These are phyloP conservation scores for Xenentodon cancila DNA, from an alignment of 2,797 vertebrate genomes.

Conservation along the genomic window DNA sequence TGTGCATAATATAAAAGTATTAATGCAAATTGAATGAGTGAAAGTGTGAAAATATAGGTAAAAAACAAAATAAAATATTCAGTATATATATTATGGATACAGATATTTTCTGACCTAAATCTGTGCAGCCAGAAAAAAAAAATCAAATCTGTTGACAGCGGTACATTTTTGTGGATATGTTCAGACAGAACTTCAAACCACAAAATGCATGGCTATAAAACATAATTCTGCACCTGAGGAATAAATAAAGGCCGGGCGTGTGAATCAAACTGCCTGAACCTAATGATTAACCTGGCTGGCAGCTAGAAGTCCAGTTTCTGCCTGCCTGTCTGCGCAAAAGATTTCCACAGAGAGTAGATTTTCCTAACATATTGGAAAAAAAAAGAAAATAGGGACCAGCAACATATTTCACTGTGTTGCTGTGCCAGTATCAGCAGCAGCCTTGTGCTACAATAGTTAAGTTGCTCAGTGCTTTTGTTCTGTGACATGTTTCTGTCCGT, in stretches of 20 bases:
- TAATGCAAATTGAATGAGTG: neutral
- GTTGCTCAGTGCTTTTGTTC: constrained; percentile 39
- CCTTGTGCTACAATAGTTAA: too few species aligned
- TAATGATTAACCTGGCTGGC: constrained; percentile 73
- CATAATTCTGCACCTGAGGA: constrained; percentile 66
- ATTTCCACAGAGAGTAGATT: constrained; percentile 28
- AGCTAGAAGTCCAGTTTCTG: constrained; percentile 49
- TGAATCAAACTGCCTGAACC: constrained; percentile 74
- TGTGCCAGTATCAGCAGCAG: constrained; percentile 9
- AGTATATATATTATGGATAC: neutral
- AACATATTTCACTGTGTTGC: constrained; percentile 21
- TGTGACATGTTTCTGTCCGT: constrained; percentile 16
- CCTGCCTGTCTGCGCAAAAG: constrained; percentile 26
- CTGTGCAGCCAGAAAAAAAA: constrained; percentile 45
- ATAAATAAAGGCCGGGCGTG: constrained; percentile 68
- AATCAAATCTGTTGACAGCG: constrained; percentile 54
- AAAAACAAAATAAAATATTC: neutral
- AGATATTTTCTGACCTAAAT: constrained; percentile 28
- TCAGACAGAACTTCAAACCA: constrained; percentile 67
- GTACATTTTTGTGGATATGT: constrained; percentile 70
- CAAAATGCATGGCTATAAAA: constrained; percentile 80
- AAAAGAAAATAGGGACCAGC: too few species aligned
- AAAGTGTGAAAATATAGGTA: neutral
- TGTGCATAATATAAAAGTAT: constrained; percentile 4
- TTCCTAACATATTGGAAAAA: constrained; percentile 7